A percentile compares a stretch with the other conserved stretches of the same genome.
Evolutionary conservation across 2,888 invertebrate species (phyloP).

Genomic region (Agrypnus murinus): DNA sequence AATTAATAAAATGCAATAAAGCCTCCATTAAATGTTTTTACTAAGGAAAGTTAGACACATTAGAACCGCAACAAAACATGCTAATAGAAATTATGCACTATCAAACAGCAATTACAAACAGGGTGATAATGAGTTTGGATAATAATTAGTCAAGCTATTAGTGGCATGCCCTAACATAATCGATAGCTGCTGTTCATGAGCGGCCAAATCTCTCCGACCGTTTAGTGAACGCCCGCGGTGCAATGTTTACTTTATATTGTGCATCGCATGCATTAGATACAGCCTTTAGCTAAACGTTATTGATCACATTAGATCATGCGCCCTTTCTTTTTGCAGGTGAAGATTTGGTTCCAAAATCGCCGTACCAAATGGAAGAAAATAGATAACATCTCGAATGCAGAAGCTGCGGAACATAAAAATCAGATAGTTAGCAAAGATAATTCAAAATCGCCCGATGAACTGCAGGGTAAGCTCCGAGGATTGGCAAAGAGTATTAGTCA

Average conservation of each 20-base stretch:
- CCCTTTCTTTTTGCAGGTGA: slow-evolving; percentile 79
- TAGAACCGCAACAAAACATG: background rate
- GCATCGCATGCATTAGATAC: slow-evolving; percentile 56
- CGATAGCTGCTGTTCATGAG: slow-evolving; percentile 14
- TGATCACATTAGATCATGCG: slow-evolving; percentile 60
- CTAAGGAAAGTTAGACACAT: background rate
- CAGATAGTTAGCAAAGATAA: slow-evolving; percentile 64
- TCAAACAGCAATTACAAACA: slow-evolving; percentile 6
- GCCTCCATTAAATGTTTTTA: no score
- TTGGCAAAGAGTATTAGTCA: slow-evolving; percentile 64
- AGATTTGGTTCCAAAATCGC: slow-evolving; percentile 94
- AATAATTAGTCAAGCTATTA: slow-evolving; percentile 38
- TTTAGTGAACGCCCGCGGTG: slow-evolving; percentile 42
- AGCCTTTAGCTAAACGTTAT: slow-evolving; percentile 55
- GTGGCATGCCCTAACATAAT: slow-evolving; percentile 7
- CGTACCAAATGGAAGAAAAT: slow-evolving; percentile 92
- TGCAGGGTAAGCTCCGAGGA: slow-evolving; percentile 57
- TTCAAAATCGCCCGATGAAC: slow-evolving; percentile 56
- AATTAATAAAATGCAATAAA: no score
- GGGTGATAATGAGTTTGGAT: slow-evolving; percentile 35
- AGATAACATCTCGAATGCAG: slow-evolving; percentile 92
- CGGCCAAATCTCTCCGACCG: slow-evolving; percentile 27
- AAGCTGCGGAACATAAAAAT: slow-evolving; percentile 88
- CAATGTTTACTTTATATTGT: slow-evolving; percentile 53
- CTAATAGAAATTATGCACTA: slow-evolving; percentile 5